These are phyloP conservation scores for Lytechinus pictus DNA, from an alignment of 35 echinoderm and acorn worm genomes.

Conservation along the genomic window DNA sequence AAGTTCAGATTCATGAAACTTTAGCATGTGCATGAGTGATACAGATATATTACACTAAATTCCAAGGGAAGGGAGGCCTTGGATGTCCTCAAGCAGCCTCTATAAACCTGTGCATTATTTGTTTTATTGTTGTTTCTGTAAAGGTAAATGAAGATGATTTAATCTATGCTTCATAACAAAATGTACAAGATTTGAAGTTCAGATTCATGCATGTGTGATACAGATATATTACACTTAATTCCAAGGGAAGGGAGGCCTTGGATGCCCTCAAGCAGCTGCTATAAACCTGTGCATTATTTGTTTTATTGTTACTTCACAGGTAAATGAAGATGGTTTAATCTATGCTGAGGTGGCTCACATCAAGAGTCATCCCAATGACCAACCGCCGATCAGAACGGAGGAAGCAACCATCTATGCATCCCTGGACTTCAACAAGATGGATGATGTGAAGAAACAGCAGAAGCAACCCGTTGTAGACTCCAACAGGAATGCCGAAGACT, in stretches of 20 bases:
- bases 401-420: conserved; percentile 31
- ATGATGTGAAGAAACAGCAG: background rate
- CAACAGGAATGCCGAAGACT: background rate
- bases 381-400: conserved; percentile 43
- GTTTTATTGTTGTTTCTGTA: background rate
- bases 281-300: background rate
- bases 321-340: conserved; percentile 34
- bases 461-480: background rate
- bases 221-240: no score
- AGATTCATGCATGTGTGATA: no score
- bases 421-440: conserved; percentile 39
- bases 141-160: conserved; percentile 29
- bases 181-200: no score
- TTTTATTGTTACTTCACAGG: background rate
- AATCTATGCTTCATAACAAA: background rate
- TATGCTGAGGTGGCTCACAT: conserved; percentile 19
- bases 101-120: background rate
- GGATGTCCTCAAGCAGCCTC: no score
- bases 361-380: background rate
- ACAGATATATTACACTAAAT: no score
- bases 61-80: no score
- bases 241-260: no score
- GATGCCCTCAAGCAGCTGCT: no score
- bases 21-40: no score
- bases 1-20: no score